Evolutionary conservation across 2,888 invertebrate species (phyloP), one percentile per base, ranked within the genome.

Genomic region (Euplexia lucipara): DNA sequence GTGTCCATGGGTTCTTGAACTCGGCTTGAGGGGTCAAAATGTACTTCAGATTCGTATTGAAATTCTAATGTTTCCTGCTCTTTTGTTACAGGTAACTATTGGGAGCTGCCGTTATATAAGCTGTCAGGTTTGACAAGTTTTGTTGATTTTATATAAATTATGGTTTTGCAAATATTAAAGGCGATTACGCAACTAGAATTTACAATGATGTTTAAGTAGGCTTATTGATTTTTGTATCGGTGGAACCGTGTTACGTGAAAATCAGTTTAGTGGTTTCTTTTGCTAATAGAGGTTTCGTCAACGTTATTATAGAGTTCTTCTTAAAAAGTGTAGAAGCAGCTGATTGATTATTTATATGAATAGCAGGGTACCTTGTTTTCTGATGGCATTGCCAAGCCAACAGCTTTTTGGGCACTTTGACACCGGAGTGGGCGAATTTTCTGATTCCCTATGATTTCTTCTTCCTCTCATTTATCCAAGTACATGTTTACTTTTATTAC

Each of bases 81-180:
- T 80, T 69, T 89, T 87, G 86, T 87, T 89, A 71, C 87, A 88
- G 88, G 88, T 88, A 88, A 86, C 78, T 78, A 68, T 60, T 61
- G 42, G 45, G 42, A 70, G 66, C 59, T 57, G 32, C 39, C 14
- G 37, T 70, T 75, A 53, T 60, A 34, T 70, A 72, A 76, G 58
- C 51, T 68, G 44, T 37, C 37, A 79, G 78, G 74, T 79, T 74
- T 71, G 75, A 74, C 48, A 62, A 60, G 32, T 14, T 51, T 61
- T 52, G 26, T 64, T 73, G 37, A 47, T 41, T 65, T 51, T 41
- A 44, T 22, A 12, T 30, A 26, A 12, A 35, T 35, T 32, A 45
- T 59, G 16, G 39, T 34, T 61, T 53, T 53, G 63, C 54, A 49
- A 65, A 57, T 75, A 60, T 57, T 57, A 20, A 30, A 14, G 16